Evolutionary conservation across 2,113 vertebrate species (phyloP).

Genomic region (Pelodiscus sinensis): DNA sequence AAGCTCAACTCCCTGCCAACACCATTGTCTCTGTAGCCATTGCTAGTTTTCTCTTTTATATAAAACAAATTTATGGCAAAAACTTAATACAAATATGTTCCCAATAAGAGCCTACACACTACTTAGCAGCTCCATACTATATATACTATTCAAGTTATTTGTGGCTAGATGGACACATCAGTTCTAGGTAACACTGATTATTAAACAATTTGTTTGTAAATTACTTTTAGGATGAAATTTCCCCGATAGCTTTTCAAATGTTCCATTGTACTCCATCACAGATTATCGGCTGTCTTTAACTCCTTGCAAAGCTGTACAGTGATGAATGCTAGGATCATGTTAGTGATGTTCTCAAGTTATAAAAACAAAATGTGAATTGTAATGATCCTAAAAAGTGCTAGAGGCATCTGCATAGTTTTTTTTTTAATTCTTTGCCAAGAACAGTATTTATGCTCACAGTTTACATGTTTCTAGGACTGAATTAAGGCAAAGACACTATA

Average conservation of each 20-base stretch:
- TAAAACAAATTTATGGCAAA: neutral
- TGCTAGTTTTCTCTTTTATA: neutral
- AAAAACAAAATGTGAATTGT: neutral
- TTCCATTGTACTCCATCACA: neutral
- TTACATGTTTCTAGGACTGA: neutral
- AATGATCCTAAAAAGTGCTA: neutral
- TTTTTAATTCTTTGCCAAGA: neutral
- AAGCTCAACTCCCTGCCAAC: neutral
- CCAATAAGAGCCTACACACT: rapidly evolving
- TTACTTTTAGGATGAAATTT: neutral
- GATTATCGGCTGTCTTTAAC: neutral
- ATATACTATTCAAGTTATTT: rapidly evolving
- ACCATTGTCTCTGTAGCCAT: neutral
- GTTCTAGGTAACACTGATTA: neutral
- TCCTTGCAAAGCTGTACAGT: neutral
- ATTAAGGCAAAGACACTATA: neutral
- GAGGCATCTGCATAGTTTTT: rapidly evolving
- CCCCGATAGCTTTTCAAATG: neutral
- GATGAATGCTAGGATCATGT: neutral
- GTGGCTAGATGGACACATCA: rapidly evolving
- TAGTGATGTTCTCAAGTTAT: neutral
- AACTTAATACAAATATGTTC: neutral
- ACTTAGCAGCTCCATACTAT: neutral
- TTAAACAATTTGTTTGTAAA: neutral
- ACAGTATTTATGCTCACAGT: neutral